phyloP scores from a whole-genome alignment of 2,797 vertebrate species.

The Novumbra hubbsi region DNA sequence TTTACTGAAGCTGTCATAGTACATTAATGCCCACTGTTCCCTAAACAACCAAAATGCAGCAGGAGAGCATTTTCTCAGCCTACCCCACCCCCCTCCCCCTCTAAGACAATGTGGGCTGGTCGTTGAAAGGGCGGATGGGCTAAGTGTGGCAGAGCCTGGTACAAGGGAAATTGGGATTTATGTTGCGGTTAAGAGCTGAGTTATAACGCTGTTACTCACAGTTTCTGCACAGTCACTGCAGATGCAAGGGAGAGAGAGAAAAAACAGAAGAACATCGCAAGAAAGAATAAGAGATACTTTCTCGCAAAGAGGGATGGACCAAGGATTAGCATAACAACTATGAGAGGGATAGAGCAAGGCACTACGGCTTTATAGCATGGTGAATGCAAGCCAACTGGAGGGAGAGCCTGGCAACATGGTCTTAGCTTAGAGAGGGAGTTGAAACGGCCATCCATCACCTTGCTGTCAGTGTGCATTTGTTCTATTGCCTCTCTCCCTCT shows the following conservation, averaged over 20 bases:
- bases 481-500: not conserved
- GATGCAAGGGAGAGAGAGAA: conserved; percentile 14
- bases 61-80: conserved; percentile 46
- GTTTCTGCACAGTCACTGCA: conserved; percentile 37
- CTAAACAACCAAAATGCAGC: conserved; percentile 58
- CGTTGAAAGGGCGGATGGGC: conserved; percentile 45
- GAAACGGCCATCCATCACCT: conserved; percentile 41
- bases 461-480: not conserved
- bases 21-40: conserved; percentile 58
- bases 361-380: not conserved
- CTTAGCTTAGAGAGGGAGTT: conserved; percentile 33
- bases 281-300: conserved; percentile 12
- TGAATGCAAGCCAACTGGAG: conserved; percentile 21
- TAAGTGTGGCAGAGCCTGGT: conserved; percentile 63
- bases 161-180: conserved; percentile 68
- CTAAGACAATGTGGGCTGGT: conserved; percentile 46
- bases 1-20: conserved; percentile 68
- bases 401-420: conserved; percentile 10
- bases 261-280: conserved; percentile 28
- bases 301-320: conserved; percentile 7
- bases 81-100: conserved; percentile 20
- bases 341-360: conserved; percentile 24
- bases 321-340: conserved; percentile 1
- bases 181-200: conserved; percentile 50
- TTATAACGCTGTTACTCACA: conserved; percentile 51